phyloP scores from a whole-genome alignment of 1,140 invertebrate species.

The Brachionus sp. region DNA sequence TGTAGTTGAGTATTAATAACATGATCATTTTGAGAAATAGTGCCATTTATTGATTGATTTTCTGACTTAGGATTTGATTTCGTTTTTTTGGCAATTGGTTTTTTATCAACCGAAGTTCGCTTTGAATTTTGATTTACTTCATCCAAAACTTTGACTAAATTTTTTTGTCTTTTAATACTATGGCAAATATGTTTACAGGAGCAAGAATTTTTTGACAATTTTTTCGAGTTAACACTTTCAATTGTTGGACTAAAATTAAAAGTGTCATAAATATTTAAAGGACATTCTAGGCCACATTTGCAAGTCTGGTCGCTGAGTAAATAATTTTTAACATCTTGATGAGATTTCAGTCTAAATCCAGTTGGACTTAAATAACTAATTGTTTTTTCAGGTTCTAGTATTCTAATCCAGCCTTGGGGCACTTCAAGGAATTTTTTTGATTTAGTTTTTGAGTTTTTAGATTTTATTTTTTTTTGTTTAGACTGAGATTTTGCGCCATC shows the following conservation, averaged over 20 bases:
- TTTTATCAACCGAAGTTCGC: background rate
- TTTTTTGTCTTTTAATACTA: conserved; percentile 13
- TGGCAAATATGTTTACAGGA: background rate
- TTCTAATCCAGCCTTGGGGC: background rate
- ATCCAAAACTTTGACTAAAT: conserved; percentile 28
- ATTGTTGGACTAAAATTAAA: conserved; percentile 29
- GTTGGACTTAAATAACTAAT: conserved; percentile 4
- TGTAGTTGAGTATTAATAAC: background rate
- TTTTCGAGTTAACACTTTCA: background rate
- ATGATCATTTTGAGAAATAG: background rate
- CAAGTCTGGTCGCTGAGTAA: conserved; percentile 31
- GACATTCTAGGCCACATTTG: conserved; percentile 43
- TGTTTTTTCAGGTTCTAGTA: background rate
- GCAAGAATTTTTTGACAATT: background rate
- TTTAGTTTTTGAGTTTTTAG: background rate
- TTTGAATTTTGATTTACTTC: conserved; percentile 34
- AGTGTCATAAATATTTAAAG: conserved; percentile 9
- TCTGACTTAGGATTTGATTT: background rate
- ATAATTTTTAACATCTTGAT: conserved; percentile 23
- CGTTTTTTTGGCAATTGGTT: background rate
- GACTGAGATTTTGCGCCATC: background rate
- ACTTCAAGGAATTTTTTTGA: background rate
- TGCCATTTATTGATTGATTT: too few relatives aligned
- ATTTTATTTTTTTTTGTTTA: background rate
- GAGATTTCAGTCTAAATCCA: background rate